Base-by-base conservation (phyloP, 2,113 vertebrate species). In the Delphinus delphis region DNA sequence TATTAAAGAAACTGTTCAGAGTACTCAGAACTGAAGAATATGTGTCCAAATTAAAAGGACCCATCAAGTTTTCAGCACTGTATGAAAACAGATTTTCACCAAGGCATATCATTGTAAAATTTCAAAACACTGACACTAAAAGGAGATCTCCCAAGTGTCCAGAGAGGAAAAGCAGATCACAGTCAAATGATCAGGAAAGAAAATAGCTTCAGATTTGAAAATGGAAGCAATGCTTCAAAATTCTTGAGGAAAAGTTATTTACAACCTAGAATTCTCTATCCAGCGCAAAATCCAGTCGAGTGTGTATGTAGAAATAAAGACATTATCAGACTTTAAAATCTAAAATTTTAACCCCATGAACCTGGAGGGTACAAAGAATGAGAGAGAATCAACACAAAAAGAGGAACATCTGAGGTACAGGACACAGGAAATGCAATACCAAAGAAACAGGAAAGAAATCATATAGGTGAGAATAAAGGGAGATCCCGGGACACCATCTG, bases 61-160 rank as follows among this genome's bases (percentile, higher is more conserved):
- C 15, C 31, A 96, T 31, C 65, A 95, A 53, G 28, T 97, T 92
- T n/a, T 93, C n/a, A 76, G 31, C 6, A 50, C 12, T 38, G n/a
- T 20, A 20, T 79, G 23, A 90, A 84, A 93, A 74, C 2, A 77
- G 21, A 53, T 68, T 62, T 88, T 70, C 28, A 83, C 23, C 47
- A 87, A 90, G 8, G 2, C 14, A 83, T 41, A 41, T 17, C 28
- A 83, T 5, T 73, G 58, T 8, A 88, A 80, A 94, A 58, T 79
- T 77, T 90, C 25, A n/a, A 86, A 87, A n/a, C 8, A 12, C 25
- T 79, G 8, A 83, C 79, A 71, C 23, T 60, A 81, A 47, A 13
- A 84, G 50, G 13, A 58, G 11, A 84, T 50, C 9, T 6, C 41
- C 36, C 10, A 76, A 76, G 33, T 36, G 5, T n/a, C 65, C 33